These are phyloP conservation scores for Sylvilagus bachmani DNA, from an alignment of 2,113 vertebrate genomes.

Conservation along the genomic window DNA sequence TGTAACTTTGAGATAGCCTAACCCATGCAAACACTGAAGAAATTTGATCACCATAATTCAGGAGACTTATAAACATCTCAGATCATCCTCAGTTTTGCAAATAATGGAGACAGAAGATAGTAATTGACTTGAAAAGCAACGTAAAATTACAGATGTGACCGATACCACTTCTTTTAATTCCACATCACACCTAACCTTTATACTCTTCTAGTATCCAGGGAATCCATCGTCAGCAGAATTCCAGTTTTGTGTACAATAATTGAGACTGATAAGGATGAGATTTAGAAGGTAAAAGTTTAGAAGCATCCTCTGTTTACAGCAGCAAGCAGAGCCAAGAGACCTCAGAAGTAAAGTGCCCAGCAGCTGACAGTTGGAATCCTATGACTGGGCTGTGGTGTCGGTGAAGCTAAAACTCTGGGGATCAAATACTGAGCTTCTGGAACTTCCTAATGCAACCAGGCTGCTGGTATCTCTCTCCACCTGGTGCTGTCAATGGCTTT, in stretches of 20 bases:
- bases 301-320: not conserved
- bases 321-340: not conserved
- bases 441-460: not conserved
- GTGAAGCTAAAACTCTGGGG: not conserved
- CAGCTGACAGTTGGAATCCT: not conserved
- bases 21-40: not conserved
- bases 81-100: constrained; percentile 2
- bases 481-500: not conserved
- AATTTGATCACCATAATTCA: not conserved
- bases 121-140: not conserved
- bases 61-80: not conserved
- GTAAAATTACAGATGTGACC: not conserved
- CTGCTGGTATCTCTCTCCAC: not conserved
- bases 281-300: not conserved
- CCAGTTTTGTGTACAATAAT: not conserved
- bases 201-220: not conserved
- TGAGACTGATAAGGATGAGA: not conserved
- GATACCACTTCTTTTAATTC: not conserved
- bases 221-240: not conserved
- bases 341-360: not conserved
- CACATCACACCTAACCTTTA: not conserved
- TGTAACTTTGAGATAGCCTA: not conserved
- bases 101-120: not conserved
- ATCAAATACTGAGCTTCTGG: not conserved
- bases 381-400: not conserved